phyloP scores from a whole-genome alignment of 2,888 invertebrate genomes.

The Nemapogon koenigi region DNA sequence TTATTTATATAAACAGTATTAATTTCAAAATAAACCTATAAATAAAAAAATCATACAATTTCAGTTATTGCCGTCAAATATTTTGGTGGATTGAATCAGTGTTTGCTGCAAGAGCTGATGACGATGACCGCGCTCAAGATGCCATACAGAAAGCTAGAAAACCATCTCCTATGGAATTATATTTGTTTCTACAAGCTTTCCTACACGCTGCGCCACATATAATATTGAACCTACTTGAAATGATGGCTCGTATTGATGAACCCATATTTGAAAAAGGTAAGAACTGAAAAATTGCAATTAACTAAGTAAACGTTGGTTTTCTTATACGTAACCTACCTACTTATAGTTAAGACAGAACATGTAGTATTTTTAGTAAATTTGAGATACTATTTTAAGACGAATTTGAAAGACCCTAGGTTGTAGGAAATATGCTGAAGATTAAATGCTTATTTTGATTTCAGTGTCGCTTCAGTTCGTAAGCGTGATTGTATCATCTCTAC shows the following conservation, averaged over 20 bases:
- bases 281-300: slow-evolving; percentile 16
- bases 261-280: slow-evolving; percentile 71
- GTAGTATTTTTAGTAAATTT: no score
- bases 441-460: slow-evolving; percentile 28
- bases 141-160: slow-evolving; percentile 66
- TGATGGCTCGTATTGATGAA: slow-evolving; percentile 66
- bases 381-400: no score
- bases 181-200: slow-evolving; percentile 79
- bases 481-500: slow-evolving; percentile 69
- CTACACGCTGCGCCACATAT: slow-evolving; percentile 79
- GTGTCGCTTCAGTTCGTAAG: slow-evolving; percentile 72
- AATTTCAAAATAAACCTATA: not conserved
- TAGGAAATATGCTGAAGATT: not conserved
- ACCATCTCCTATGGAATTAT: slow-evolving; percentile 76
- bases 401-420: no score
- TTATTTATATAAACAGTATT: not conserved
- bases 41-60: slow-evolving; percentile 7
- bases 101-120: slow-evolving; percentile 51
- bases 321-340: no score
- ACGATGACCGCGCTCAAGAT: slow-evolving; percentile 65
- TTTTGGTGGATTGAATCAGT: slow-evolving; percentile 80
- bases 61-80: slow-evolving; percentile 73
- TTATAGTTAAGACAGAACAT: no score
- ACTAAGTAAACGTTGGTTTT: no score
- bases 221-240: slow-evolving; percentile 57